Base-by-base conservation (phyloP, 2,113 vertebrate species). In the Pheucticus melanocephalus region DNA sequence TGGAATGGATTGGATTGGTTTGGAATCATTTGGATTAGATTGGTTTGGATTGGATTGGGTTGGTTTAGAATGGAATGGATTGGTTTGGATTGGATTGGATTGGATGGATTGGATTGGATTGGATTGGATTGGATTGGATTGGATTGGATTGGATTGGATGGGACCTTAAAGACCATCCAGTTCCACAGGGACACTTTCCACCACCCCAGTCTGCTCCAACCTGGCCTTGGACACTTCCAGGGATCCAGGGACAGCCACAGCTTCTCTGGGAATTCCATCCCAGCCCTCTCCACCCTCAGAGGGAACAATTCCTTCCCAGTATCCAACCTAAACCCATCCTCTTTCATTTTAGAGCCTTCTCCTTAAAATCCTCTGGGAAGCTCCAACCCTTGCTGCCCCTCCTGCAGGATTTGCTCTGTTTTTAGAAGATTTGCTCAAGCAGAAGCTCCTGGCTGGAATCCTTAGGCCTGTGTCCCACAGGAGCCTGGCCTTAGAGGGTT, bases 121-220 rank as follows among this genome's bases (percentile, higher is more conserved):
- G 8, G 37, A 0, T 23, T 31, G 19, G 14, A 4, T 17, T 5
- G 13, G 6, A 3, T 9, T 16, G 19, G 10, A 3, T 21, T 28
- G 66, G 25, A 8, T 15, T 17, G 19, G 19, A 20, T 8, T 11
- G 35, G 30, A 4, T 33, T 15, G 30, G 28, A 2, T 10, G 16
- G 12, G 12, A 35, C 15, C 7, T 45, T 20, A 39, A 60, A 82
- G 20, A 13, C 30, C 53, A 66, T 14, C 30, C 53, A 21, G 15
- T n/a, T 22, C 45, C 86, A 23, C 35, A 73, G 51, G 18, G 44
- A 65, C 59, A 44, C 10, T 56, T 73, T 7, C 30, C 37, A 37
- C 57, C 10, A 4, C 2, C 45, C 78, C 39, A n/a, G n/a, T 5
- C 8, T 51, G 39, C 69, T 68, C 45, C 30, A 60, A 0, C 7